Percentiles rank a stretch among this genome's conserved stretches.
phyloP scores from a whole-genome alignment of 64 coral and sea anemone genomes.

The Stichodactyla helianthus region DNA sequence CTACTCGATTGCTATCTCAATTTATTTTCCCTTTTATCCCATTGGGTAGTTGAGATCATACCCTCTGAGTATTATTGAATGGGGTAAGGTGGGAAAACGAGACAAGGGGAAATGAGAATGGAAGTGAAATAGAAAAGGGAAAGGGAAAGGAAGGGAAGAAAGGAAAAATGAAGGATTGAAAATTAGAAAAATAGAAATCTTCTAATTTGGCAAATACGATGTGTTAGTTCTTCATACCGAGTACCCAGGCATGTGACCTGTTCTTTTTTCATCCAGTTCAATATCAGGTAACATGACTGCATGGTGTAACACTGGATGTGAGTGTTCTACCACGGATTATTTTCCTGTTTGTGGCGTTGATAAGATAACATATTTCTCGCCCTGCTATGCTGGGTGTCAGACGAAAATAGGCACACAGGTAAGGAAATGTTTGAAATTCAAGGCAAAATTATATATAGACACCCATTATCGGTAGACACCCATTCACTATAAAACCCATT shows the following conservation, averaged over 20 bases:
- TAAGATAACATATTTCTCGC: conserved; percentile 81
- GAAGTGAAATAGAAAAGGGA: too few relatives aligned
- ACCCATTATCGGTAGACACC: background rate
- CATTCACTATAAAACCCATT: too few relatives aligned
- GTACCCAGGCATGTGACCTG: background rate
- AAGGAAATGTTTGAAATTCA: background rate
- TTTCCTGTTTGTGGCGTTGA: conserved; percentile 85
- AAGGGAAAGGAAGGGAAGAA: background rate
- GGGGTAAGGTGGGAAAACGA: too few relatives aligned
- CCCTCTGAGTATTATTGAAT: too few relatives aligned
- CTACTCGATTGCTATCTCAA: too few relatives aligned
- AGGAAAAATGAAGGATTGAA: background rate
- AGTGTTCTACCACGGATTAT: conserved; percentile 57
- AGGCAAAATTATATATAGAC: background rate
- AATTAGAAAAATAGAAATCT: too few relatives aligned
- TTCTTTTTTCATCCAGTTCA: conserved; percentile 1
- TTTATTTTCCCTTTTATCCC: too few relatives aligned
- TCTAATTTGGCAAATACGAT: too few relatives aligned
- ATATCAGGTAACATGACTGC: conserved; percentile 40
- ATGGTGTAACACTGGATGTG: conserved; percentile 62
- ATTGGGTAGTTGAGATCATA: too few relatives aligned
- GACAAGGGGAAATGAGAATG: too few relatives aligned
- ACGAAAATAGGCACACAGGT: conserved; percentile 33
- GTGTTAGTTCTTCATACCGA: background rate
- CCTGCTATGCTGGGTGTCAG: conserved; percentile 79